These are phyloP conservation scores for Bathynomus jamesi DNA, from an alignment of 1,140 invertebrate species.

Conservation along the genomic window DNA sequence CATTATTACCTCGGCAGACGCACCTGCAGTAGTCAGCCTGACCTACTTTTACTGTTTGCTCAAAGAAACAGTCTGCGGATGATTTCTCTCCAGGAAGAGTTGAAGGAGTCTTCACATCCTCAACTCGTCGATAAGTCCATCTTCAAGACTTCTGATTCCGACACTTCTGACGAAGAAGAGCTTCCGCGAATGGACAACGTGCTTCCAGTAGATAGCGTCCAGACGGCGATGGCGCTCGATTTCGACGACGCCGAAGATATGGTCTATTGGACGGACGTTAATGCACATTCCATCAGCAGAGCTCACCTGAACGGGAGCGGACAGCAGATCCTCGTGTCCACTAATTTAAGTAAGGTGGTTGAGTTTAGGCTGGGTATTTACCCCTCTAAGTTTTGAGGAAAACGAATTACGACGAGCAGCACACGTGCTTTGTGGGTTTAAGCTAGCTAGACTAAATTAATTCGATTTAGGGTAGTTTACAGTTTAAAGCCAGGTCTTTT, in stretches of 20 bases:
- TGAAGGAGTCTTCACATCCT: conserved; percentile 46
- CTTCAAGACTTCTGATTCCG: conserved; percentile 12
- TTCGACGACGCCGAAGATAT: conserved; percentile 71
- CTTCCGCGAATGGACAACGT: conserved; percentile 44
- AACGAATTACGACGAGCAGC: too few species aligned
- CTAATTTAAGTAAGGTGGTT: conserved; percentile 62
- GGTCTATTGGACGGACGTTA: conserved; percentile 82
- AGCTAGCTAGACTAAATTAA: too few species aligned
- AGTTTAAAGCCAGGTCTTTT: neutral
- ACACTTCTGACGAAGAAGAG: conserved; percentile 6
- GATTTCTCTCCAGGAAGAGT: conserved; percentile 43
- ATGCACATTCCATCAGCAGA: conserved; percentile 68
- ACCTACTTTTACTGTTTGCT: conserved; percentile 70
- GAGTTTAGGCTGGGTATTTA: too few species aligned
- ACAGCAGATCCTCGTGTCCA: conserved; percentile 58
- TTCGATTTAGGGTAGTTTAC: too few species aligned
- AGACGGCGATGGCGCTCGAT: conserved; percentile 70
- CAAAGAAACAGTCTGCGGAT: conserved; percentile 67
- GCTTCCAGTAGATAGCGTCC: conserved; percentile 67
- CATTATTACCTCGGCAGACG: too few species aligned
- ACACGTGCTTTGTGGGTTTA: too few species aligned
- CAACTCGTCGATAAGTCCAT: neutral
- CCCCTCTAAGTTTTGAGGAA: too few species aligned
- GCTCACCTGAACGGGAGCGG: conserved; percentile 66
- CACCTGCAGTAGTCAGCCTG: conserved; percentile 61